phyloP scores from a whole-genome alignment of 2,888 invertebrate species.

The Subacronicta megacephala region DNA sequence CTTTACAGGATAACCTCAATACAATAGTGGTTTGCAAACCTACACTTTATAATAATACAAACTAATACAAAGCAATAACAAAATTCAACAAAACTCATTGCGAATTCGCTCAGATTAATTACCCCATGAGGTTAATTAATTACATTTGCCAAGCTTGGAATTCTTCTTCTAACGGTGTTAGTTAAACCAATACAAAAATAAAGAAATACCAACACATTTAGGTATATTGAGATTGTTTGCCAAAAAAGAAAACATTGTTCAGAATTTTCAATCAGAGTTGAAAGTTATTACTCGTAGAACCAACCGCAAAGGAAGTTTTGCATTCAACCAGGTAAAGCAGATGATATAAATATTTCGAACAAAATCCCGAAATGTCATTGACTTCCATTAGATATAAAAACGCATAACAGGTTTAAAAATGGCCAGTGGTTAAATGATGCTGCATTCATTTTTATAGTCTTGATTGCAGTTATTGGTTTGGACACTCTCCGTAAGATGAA shows the following conservation, averaged over 20 bases:
- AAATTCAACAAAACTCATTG: too few species aligned
- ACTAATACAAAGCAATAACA: too few species aligned
- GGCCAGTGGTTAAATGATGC: slow-evolving; percentile 6
- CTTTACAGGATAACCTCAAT: too few species aligned
- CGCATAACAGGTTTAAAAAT: slow-evolving; percentile 23
- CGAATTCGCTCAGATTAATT: too few species aligned
- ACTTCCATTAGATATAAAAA: slow-evolving; percentile 44
- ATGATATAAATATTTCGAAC: slow-evolving; percentile 35
- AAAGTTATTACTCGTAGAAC: slow-evolving; percentile 20
- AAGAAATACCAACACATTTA: neutral
- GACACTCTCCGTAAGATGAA: neutral
- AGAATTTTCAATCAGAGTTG: slow-evolving; percentile 1
- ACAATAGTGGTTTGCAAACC: too few species aligned
- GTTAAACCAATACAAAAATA: neutral
- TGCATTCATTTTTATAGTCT: slow-evolving; percentile 13
- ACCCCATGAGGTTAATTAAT: too few species aligned
- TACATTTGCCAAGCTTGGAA: too few species aligned
- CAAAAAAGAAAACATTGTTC: slow-evolving; percentile 7
- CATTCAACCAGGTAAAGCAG: slow-evolving; percentile 42
- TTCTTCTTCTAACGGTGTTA: too few species aligned
- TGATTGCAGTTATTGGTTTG: slow-evolving; percentile 15
- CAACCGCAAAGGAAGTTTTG: slow-evolving; percentile 41
- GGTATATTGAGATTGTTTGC: too few species aligned
- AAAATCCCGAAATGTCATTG: slow-evolving; percentile 53
- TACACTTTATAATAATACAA: too few species aligned